Evolutionary conservation across 2,888 invertebrate genomes (phyloP), one percentile per base, ranked within the genome.

Genomic region (Venustoraphidia nigricollis): DNA sequence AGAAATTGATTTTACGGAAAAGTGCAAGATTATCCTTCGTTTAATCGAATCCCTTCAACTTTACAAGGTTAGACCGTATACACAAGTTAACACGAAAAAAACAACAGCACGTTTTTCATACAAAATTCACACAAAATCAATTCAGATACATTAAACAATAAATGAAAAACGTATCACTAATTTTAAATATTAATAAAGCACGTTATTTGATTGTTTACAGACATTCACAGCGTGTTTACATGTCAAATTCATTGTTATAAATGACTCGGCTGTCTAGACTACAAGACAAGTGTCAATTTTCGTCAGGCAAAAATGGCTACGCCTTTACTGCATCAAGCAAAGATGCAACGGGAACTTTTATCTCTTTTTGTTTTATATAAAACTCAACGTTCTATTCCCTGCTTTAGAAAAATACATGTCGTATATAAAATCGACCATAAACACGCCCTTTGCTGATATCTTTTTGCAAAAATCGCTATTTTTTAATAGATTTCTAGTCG

Each of bases 301-400:
- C 78, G 77, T 78, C 77, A 78, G 77, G 64, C 74, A 76, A 77
- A 78, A 76, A 78, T 78, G 78, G 78, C 78, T 77, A 77, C 77
- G 76, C 77, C 76, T 68, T 64, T 64, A 61, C 59, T 59, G 58
- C 51, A 50, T 27, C 55, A 41, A 65, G 52, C 56, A 50, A n/a
- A 40, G 63, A 63, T 59, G 14, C 35, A 52, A n/a, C 45, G 44
- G 9, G 39, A 10, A n/a, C 27, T 10, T 34, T 38, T 43, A 27
- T 49, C 46, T 38, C 45, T 45, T 45, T 49, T 36, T 45, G 10
- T 27, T 39, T 36, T 40, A 39, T 6, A 37, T 8, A 13, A 35
- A 34, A 17, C n/a, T 27, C 14, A 37, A 42, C 11, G 34, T 14
- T n/a, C 27, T 44, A 10, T 36, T 44, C 17, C n/a, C 13, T 44